Base-by-base conservation (phyloP, 2,888 invertebrate species). In the Sphaerophoria rueppellii region DNA sequence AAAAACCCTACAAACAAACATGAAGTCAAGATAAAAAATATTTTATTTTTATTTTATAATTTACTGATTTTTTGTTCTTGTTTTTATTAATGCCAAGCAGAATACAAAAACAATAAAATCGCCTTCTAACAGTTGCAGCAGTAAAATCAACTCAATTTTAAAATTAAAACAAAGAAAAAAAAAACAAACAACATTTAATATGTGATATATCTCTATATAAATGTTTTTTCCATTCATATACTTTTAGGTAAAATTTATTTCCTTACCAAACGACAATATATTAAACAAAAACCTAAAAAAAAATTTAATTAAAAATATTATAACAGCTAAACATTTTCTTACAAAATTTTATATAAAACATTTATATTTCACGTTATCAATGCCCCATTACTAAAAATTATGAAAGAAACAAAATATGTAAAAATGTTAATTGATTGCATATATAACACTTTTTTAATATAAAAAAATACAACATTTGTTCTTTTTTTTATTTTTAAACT, bases 391-490 rank as follows among this genome's bases (percentile, higher is more conserved):
- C 65, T 77, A 67, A 76, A 85, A 76, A 69, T 37, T 65, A 14
- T 6, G 50, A 50, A 65, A 35, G 58, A 58, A 65, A 16, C 40
- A 75, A 69, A 70, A 63, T 63, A 58, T 80, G 75, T 85, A 80
- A 71, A 80, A 63, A 83, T 80, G 71, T 80, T 83, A 72, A 71
- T 75, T 71, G 72, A 80, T 75, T 80, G 83, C 80, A 79, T 77
- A 24, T 24, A 76, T 80, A 35, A 86, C 75, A 82, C 80, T 34
- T 55, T 73, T 85, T 79, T 82, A 35, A 86, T 80, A 86, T 83
- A 82, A 87, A 88, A 88, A 87, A 88, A 87, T 86, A 87, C 87
- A 87, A 88, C 88, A 88, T 87, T 86, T 87, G 65, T 78, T 37
- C 65, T 67, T 85, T 83, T 87, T 82, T 71, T 77, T 70, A 34